A percentile compares a stretch with the other conserved stretches of the same genome.
phyloP scores from a whole-genome alignment of 2,113 vertebrate species.

The Sylvia atricapilla region DNA sequence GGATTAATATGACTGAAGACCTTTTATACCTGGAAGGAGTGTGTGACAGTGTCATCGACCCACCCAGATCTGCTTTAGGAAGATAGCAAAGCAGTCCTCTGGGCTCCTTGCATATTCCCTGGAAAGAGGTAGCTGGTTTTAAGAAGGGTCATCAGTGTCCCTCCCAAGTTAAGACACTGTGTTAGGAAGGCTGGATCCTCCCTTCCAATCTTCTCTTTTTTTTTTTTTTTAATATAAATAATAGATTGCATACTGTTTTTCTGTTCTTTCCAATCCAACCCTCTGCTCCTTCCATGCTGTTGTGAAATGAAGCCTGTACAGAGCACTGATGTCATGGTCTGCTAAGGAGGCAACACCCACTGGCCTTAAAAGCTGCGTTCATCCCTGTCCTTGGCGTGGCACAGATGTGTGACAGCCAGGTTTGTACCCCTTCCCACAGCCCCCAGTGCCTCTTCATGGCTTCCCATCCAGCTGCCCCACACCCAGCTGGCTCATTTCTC shows the following conservation, averaged over 20 bases:
- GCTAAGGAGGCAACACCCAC: neutral
- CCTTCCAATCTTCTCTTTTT: neutral
- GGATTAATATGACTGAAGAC: neutral
- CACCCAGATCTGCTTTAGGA: neutral
- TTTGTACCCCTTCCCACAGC: neutral
- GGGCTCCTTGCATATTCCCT: neutral
- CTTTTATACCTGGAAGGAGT: neutral
- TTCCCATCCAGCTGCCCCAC: neutral
- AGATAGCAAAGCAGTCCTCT: neutral
- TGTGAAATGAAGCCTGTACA: neutral
- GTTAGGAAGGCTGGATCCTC: neutral
- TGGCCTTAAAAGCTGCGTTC: neutral
- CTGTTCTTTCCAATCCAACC: neutral
- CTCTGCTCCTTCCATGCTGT: neutral
- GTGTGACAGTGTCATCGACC: accelerated
- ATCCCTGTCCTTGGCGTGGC: neutral
- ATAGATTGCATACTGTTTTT: neutral
- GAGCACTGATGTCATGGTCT: neutral
- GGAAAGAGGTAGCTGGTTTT: neutral
- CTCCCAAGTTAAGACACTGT: neutral
- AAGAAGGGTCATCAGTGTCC: neutral
- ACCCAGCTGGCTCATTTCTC: neutral
- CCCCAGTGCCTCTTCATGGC: neutral
- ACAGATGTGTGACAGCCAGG: neutral
- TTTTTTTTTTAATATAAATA: neutral